Evolutionary conservation across 2,797 vertebrate species (phyloP), one percentile per base, ranked within the genome.

Genomic region (Sebastes vulpes): DNA sequence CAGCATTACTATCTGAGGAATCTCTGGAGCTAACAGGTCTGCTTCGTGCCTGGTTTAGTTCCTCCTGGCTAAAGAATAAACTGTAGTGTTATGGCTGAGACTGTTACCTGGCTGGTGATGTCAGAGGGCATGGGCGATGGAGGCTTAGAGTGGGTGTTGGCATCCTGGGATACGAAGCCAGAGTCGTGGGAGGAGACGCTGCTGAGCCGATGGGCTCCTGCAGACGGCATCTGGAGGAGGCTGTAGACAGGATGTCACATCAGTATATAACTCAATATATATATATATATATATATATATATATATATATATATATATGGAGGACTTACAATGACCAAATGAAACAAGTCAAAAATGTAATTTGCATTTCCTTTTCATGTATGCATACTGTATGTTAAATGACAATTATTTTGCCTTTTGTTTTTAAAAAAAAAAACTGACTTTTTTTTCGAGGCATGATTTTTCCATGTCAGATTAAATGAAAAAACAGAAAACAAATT

Each of bases 101-200:
- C 12, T 4, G 23, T 18, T 95, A 98, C 98, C 98, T 99, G 98
- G 92, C 98, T 99, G 89, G 97, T 96, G 95, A 99, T 97, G 93
- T 99, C 98, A 26, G 97, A 98, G 81, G 98, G 98, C 98, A 99
- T 98, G 53, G 99, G 98, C 0, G 98, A 99, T 9, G 98, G 98
- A 0, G 98, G 98, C 88, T 99, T 99, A 74, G 98, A 99, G 93
- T 98, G 98, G 67, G 95, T 75, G 80, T 98, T 97, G 67, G 98
- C 96, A 0, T 99, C 99, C 96, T 99, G 98, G 83, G 98, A 99
- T 89, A 99, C 93, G 88, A 99, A 99, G 92, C 98, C 99, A 0
- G 99, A 99, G 96, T 99, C 98, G 11, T 99, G 99, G 65, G 99
- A 99, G 70, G 99, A 99, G 87, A 99, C 96, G 26, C 98, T 99